Evolutionary conservation across 2,113 vertebrate species (phyloP), one percentile per base, ranked within the genome.

Genomic region (Pitta sordida): DNA sequence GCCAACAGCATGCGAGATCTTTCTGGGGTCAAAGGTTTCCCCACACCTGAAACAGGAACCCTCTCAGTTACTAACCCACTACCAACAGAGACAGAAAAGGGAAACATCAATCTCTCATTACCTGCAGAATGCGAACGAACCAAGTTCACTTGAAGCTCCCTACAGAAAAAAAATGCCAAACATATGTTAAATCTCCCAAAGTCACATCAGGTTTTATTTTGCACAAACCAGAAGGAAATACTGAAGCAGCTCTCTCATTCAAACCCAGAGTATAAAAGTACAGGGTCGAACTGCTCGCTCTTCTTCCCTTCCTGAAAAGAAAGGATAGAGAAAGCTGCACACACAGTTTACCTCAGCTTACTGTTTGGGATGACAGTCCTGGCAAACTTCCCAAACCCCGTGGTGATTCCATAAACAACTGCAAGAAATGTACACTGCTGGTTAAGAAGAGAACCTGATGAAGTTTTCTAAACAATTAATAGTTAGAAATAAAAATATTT

Each of bases 321-420:
- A 81, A 60, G 44, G 49, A 86, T 3, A 0, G 37, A 51, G n/a
- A 89, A 65, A 46, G 60, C 64, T 3, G 0, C 30, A 53, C 44
- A 17, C 30, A 41, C 39, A 82, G 91, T 96, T 95, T 98, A 99
- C 99, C 98, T 98, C 64, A 99, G 98, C 67, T 99, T 99, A 94
- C 94, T 98, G 96, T 98, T 93, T 73, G 99, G 99, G 95, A 99
- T 99, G 58, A 99, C 98, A 23, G 99, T 99, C 67, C 98, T 98
- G 79, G 99, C 99, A 98, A 99, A 99, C 94, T 99, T 99, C 20
- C 99, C 99, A 97, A 99, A 99, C 29, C 99, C 99, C 0, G 99
- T 99, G 26, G 99, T 99, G 95, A 99, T 99, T 95, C 99, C 99
- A 44, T 99, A 99, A 76, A 99, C 99, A 93, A 99, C 99, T 99